These are phyloP conservation scores for Semaprochilodus insignis DNA, from an alignment of 2,797 vertebrate species.

Conservation along the genomic window DNA sequence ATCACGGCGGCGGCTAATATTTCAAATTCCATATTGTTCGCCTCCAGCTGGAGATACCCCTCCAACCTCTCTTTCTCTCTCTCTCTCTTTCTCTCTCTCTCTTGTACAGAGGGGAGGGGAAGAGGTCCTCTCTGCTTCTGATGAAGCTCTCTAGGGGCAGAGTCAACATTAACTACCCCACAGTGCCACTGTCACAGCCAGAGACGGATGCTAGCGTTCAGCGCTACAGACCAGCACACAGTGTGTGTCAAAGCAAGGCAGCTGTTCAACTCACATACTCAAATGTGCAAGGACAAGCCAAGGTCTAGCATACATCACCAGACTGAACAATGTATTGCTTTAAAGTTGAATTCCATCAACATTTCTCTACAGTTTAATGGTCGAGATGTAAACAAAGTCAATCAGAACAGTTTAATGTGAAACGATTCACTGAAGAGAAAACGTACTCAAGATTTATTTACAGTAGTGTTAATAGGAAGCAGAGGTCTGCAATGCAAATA, in stretches of 20 bases:
- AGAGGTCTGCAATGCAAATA: too few relatives aligned
- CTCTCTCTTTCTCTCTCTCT: constrained; percentile 26
- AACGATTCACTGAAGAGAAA: too few relatives aligned
- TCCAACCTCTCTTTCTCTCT: constrained; percentile 53
- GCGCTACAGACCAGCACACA: constrained; percentile 20
- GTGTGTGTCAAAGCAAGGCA: constrained; percentile 18
- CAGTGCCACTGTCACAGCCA: constrained; percentile 69
- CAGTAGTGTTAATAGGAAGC: too few relatives aligned
- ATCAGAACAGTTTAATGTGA: too few relatives aligned
- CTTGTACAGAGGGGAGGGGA: constrained; percentile 26
- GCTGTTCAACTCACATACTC: background rate
- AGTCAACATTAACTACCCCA: constrained; percentile 70
- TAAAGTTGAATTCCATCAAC: too few relatives aligned
- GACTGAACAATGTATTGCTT: background rate
- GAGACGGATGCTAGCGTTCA: constrained; percentile 49
- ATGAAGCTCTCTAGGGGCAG: constrained; percentile 63
- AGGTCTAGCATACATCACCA: background rate
- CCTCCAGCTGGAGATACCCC: constrained; percentile 74
- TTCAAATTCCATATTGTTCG: constrained; percentile 85
- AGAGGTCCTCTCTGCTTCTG: constrained; percentile 59
- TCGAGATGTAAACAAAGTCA: too few relatives aligned
- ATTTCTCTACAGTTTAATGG: too few relatives aligned
- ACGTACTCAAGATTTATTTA: too few relatives aligned
- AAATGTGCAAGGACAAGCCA: constrained; percentile 5
- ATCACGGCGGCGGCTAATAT: constrained; percentile 82